These are phyloP conservation scores for Parnassius glacialis DNA, from an alignment of 2,888 invertebrate species.

Conservation along the genomic window DNA sequence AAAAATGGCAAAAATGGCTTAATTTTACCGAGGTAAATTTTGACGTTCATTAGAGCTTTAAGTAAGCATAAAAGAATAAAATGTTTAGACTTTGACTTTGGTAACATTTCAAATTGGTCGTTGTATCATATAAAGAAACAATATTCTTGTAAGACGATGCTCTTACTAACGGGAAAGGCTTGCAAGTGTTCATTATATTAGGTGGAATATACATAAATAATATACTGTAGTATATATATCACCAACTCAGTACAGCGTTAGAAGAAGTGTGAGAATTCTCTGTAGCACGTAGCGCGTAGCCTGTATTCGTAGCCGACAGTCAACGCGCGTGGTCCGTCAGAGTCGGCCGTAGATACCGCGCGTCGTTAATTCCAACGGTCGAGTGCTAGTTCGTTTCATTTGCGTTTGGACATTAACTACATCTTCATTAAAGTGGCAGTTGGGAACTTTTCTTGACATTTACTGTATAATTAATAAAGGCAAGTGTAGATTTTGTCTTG, in stretches of 20 bases:
- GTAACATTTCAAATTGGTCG: too few species aligned
- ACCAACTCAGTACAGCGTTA: neutral
- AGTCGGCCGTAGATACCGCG: slow-evolving; percentile 61
- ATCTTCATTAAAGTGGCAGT: slow-evolving; percentile 43
- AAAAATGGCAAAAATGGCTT: too few species aligned
- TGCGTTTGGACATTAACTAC: slow-evolving; percentile 24
- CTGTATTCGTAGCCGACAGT: slow-evolving; percentile 42
- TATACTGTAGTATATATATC: too few species aligned
- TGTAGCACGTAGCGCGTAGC: slow-evolving; percentile 52
- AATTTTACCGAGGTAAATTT: too few species aligned
- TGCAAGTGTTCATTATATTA: too few species aligned
- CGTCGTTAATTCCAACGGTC: slow-evolving; percentile 24
- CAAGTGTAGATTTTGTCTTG: slow-evolving; percentile 21
- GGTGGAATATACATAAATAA: too few species aligned
- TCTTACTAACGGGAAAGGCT: too few species aligned
- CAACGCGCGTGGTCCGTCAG: slow-evolving; percentile 60
- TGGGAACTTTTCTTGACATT: slow-evolving; percentile 33
- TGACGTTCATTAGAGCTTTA: too few species aligned
- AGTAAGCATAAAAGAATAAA: too few species aligned
- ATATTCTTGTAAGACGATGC: too few species aligned
- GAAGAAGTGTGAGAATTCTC: slow-evolving; percentile 21
- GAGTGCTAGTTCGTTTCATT: slow-evolving; percentile 24
- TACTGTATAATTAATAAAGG: slow-evolving; percentile 25
- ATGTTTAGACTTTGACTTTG: too few species aligned
- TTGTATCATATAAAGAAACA: too few species aligned